These are phyloP conservation scores for Epinephelus lanceolatus DNA, from an alignment of 2,113 vertebrate genomes.

Conservation along the genomic window DNA sequence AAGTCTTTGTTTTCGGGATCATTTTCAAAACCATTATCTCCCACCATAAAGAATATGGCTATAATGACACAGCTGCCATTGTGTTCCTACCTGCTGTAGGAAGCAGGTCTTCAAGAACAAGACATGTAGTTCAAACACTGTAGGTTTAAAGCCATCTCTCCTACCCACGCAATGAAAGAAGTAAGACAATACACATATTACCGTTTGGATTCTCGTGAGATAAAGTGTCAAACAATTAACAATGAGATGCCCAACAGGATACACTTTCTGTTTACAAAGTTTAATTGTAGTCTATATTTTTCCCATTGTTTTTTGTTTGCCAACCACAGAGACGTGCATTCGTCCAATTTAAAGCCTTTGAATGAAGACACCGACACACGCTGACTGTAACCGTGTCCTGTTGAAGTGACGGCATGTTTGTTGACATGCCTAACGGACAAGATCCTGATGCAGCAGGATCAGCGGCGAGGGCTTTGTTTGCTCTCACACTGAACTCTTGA, in stretches of 20 bases:
- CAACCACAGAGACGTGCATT: conserved; percentile 16
- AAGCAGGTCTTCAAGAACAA: conserved; percentile 57
- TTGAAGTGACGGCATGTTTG: conserved; percentile 70
- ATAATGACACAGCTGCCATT: conserved; percentile 63
- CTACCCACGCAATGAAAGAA: conserved; percentile 5
- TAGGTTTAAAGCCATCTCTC: conserved; percentile 26
- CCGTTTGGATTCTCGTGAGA: neutral
- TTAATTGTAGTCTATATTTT: conserved; percentile 25
- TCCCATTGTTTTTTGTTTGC: conserved; percentile 62
- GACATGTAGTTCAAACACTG: conserved; percentile 33
- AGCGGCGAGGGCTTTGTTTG: conserved; percentile 79
- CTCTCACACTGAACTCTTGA: conserved; percentile 78
- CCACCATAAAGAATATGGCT: conserved; percentile 71
- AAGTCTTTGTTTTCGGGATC: conserved; percentile 72
- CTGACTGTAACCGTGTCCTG: conserved; percentile 55
- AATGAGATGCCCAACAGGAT: conserved; percentile 54
- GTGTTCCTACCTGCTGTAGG: conserved; percentile 58
- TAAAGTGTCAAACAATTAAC: conserved; percentile 18
- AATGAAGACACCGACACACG: conserved; percentile 40
- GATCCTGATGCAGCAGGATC: conserved; percentile 89
- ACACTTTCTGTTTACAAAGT: conserved; percentile 32
- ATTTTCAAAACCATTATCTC: conserved; percentile 73
- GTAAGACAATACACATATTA: neutral
- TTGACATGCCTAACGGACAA: conserved; percentile 84
- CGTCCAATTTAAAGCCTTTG: neutral